Base-by-base conservation (phyloP, 2,113 vertebrate species). In the Psilopsiagon aurifrons region DNA sequence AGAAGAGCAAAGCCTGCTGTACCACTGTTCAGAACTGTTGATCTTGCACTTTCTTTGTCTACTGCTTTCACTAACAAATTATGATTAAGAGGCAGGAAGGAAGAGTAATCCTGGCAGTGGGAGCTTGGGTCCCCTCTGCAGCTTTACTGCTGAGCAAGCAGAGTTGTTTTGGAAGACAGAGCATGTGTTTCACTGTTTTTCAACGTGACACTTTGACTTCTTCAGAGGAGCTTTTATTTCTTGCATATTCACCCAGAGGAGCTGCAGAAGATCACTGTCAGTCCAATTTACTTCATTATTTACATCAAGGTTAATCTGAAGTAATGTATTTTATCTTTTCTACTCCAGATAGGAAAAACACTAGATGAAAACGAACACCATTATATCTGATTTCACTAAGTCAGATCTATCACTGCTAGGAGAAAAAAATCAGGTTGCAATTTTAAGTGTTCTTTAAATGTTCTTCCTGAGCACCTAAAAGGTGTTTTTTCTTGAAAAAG, bases 31-130 rank as follows among this genome's bases (percentile, higher is more conserved):
- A 92, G 47, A 94, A 88, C 31, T 78, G 88, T 37, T 92, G 91
- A 91, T 91, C 83, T 31, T 74, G 92, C 86, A 68, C 31, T 86
- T 95, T 79, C 64, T 86, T n/a, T 91, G 95, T 79, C 89, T 84
- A 86, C 92, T 84, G 86, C 66, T 94, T 95, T 96, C 83, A 86
- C 95, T 92, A 92, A 89, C 93, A 95, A 96, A 95, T 89, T 46
- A 78, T 27, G 86, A 95, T 94, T 94, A 95, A 94, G 93, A 76
- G 74, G 69, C 74, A 73, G 29, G 55, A 78, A 86, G 86, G 55
- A 57, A 95, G 73, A 17, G 7, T 93, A 90, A 76, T 67, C 41
- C 78, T 92, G 92, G 57, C 84, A 79, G 33, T 22, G 66, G 22
- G 52, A 69, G 57, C 28, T 44, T 44, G 68, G 16, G n/a, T 70